Conservation (phyloP, 2,888 invertebrate species). For the Andrena haemorrhoa region DNA sequence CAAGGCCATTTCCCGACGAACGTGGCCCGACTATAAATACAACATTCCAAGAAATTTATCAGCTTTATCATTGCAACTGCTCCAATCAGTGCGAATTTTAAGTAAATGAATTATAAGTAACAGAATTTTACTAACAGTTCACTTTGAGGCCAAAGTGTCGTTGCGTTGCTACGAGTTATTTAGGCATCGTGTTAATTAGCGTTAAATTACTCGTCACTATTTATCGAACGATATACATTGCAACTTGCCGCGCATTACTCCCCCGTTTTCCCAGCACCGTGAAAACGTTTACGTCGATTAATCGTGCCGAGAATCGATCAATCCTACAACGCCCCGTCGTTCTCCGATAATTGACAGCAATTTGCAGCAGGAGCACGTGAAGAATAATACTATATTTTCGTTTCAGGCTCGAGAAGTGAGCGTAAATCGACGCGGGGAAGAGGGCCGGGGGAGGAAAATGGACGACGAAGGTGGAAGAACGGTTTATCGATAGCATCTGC, state of each 20-base stretch:
- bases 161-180: too few relatives aligned
- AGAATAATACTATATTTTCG: constrained; percentile 7
- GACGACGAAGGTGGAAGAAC: neutral
- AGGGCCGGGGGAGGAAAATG: neutral
- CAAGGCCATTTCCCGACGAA: constrained; percentile 5
- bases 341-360: constrained; percentile 17
- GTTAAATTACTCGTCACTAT: too few relatives aligned
- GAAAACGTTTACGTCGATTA: neutral
- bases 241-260: neutral
- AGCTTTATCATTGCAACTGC: neutral
- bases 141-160: too few relatives aligned
- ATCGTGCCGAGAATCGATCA: neutral
- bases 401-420: neutral
- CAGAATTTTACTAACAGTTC: too few relatives aligned
- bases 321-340: neutral
- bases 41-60: neutral
- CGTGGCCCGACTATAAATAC: neutral
- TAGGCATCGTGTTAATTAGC: too few relatives aligned
- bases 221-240: neutral
- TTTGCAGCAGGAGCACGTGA: constrained; percentile 5
- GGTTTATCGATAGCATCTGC: constrained; percentile 26
- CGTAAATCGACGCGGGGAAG: constrained; percentile 20
- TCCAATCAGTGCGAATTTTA: too few relatives aligned
- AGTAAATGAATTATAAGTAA: too few relatives aligned
- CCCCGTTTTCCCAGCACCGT: neutral